Base-by-base conservation (phyloP, 2,888 invertebrate species). In the Watsonalla binaria region DNA sequence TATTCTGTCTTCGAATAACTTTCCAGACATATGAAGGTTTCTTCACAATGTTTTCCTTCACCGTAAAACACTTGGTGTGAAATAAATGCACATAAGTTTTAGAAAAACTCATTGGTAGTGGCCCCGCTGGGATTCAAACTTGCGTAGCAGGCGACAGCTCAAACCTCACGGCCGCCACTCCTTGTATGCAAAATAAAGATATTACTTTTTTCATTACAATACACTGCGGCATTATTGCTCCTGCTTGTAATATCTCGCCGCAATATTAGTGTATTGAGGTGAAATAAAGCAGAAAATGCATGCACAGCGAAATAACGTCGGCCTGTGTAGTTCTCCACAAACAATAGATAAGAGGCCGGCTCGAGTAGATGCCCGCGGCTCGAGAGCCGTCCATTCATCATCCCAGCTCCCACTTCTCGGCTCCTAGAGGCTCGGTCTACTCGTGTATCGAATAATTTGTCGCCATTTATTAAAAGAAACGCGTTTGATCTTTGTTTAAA, bases 321-420 rank as follows among this genome's bases (percentile, higher is more conserved):
- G 58, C 58, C 60, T 54, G 58, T 63, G 68, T 64, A 70, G 70
- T 71, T 70, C 70, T 72, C 66, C 58, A 60, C 72, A 68, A 75
- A 82, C 81, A 82, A 81, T 81, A 73, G 81, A 75, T 68, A 75
- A 78, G 78, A 73, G 80, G 65, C 58, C 59, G 64, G 54, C 61
- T 65, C 56, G 61, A 67, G 69, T 60, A 65, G 65, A 53, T 58
- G 54, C 57, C 63, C 54, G 64, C 62, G 64, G 65, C 61, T 54
- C 15, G 51, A 60, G 59, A 51, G 55, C 59, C 59, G 57, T 47
- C 60, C 70, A 69, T 74, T 72, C 73, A 70, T 72, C 73, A 70
- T 74, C 71, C 66, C 58, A 24, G 24, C 24, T n/a, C 59, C 61
- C 56, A 59, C 46, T 50, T 53, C 55, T 54, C 56, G 48, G 52